Base-by-base conservation (phyloP, 2,888 invertebrate genomes). In the Cephus sareptanus region DNA sequence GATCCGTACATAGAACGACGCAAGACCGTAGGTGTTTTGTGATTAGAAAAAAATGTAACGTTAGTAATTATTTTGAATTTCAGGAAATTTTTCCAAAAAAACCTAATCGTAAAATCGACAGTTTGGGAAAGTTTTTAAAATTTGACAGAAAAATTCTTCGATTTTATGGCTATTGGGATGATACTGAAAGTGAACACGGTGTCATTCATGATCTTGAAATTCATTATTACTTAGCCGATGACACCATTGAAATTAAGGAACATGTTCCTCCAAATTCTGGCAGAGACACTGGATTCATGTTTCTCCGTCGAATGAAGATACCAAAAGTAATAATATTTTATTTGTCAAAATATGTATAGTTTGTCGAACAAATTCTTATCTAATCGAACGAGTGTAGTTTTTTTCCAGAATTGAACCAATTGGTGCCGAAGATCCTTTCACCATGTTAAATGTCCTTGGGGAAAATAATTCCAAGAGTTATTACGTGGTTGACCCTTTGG, bases 161-260 rank as follows among this genome's bases (percentile, higher is more conserved):
- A 84, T 98, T 98, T 91, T 94, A 94, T 86, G 98, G 96, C 30
- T 97, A 96, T 89, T 98, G 98, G 98, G 97, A 98, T 88, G 98
- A 98, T 89, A 94, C 95, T 1, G 94, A 94, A 15, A 94, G 94
- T 1, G 94, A 95, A 88, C 95, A 95, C 87, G 98, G 98, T 0
- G 94, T 95, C 79, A 91, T 97, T 34, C 96, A 97, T 83, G 93
- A 95, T 85, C 92, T 98, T 79, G 95, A 97, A 87, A 92, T 98
- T 23, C 95, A 96, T 87, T 98, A 96, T 89, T 98, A 96, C 92
- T 92, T 98, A 74, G 95, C 96, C 0, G 98, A 98, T 87, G 97
- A 97, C 86, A 97, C 97, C 0, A 95, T 98, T 13, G 97, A 98
- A 90, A 95, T 98, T 11, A 95, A 96, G 85, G 98, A 98, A 92